Evolutionary conservation across 2,113 vertebrate species (phyloP).

Genomic region (Mugil cephalus): DNA sequence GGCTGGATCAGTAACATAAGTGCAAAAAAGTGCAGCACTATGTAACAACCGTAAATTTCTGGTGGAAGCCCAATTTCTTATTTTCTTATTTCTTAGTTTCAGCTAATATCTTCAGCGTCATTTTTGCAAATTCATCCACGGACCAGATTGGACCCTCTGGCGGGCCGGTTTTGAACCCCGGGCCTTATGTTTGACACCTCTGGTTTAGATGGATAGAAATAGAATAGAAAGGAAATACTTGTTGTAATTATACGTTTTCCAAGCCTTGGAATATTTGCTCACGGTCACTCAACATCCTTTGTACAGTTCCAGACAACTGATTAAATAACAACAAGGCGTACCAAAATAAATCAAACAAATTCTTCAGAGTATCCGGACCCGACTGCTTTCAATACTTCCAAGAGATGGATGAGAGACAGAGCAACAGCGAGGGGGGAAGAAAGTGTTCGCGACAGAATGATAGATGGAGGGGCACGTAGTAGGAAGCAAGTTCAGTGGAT

Average conservation of each 20-base stretch:
- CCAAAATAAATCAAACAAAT: conserved; percentile 31
- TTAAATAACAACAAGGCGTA: conserved; percentile 10
- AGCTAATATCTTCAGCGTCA: too few species aligned
- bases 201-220: too few species aligned
- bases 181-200: too few species aligned
- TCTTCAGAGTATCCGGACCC: conserved; percentile 36
- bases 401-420: conserved; percentile 55
- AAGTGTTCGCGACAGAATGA: conserved; percentile 61
- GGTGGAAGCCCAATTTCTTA: too few species aligned
- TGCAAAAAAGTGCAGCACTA: too few species aligned
- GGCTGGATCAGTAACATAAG: too few species aligned
- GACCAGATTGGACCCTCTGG: too few species aligned
- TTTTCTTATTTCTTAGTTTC: too few species aligned
- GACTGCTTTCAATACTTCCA: conserved; percentile 60
- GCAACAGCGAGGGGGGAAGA: background rate
- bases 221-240: too few species aligned
- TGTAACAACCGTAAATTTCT: too few species aligned
- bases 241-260: background rate
- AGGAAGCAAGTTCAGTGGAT: conserved; percentile 63
- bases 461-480: conserved; percentile 61
- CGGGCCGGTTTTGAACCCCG: too few species aligned
- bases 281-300: background rate
- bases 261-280: background rate
- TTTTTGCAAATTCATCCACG: too few species aligned
- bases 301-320: conserved; percentile 6